These are phyloP conservation scores for Drosophila fungiperda DNA, from an alignment of 2,888 invertebrate species.

Conservation along the genomic window DNA sequence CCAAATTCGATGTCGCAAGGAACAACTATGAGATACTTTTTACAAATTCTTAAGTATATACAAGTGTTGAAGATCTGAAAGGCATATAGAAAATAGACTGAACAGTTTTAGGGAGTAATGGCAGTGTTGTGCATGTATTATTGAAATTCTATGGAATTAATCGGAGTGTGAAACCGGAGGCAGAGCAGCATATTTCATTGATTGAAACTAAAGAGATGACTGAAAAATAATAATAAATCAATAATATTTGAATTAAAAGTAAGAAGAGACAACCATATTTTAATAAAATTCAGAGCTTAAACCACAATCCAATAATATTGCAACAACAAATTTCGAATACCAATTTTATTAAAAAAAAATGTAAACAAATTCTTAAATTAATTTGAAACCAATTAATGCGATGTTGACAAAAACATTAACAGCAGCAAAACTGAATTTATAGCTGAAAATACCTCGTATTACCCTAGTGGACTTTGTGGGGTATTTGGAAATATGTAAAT, in stretches of 20 bases:
- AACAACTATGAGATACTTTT: neutral
- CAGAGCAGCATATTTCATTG: neutral
- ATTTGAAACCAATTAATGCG: neutral
- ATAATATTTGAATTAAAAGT: no score
- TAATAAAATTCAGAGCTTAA: neutral
- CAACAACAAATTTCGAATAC: neutral
- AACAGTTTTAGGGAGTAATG: neutral
- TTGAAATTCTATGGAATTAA: neutral
- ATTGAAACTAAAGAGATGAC: neutral
- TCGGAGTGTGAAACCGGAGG: neutral
- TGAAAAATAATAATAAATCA: neutral
- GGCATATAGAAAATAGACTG: neutral
- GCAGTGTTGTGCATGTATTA: neutral
- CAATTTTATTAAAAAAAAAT: neutral
- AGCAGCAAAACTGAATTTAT: no score
- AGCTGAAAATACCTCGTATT: neutral
- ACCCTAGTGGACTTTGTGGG: conserved; percentile 1
- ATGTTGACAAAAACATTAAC: no score
- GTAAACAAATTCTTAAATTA: neutral
- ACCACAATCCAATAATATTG: neutral
- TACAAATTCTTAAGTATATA: no score
- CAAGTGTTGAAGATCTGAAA: neutral
- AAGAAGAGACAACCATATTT: neutral
- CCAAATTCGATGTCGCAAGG: neutral
- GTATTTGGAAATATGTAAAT: conserved; percentile 42